A percentile compares a stretch with the other conserved stretches of the same genome.
Conservation (phyloP, 2,797 vertebrate genomes). For the Eremophila alpestris region DNA sequence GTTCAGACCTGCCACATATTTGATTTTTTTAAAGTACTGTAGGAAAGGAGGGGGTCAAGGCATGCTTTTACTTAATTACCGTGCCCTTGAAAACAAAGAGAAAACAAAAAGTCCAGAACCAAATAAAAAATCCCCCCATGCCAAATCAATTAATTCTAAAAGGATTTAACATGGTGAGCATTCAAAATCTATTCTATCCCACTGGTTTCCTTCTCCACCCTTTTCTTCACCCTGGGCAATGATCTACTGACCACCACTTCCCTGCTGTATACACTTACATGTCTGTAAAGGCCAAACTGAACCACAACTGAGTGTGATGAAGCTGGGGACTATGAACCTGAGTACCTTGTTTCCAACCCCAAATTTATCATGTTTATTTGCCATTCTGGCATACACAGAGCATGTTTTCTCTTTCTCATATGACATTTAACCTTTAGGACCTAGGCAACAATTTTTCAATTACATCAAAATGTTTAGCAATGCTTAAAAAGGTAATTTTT, state of each 20-base stretch:
- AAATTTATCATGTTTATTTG: constrained; percentile 67
- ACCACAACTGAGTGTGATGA: neutral
- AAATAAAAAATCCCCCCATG: neutral
- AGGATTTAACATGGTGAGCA: neutral
- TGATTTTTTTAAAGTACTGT: neutral
- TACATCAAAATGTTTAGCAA: constrained; percentile 48
- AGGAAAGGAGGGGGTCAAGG: neutral
- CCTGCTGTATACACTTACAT: neutral
- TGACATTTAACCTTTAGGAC: constrained; percentile 63
- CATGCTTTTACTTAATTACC: neutral
- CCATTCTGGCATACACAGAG: neutral
- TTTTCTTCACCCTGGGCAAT: neutral
- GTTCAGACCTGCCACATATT: neutral
- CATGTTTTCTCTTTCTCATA: constrained; percentile 10
- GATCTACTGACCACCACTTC: neutral
- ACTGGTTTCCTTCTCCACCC: neutral
- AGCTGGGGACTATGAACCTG: neutral
- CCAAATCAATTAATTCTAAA: neutral
- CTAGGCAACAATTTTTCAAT: constrained; percentile 57
- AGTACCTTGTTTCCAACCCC: constrained; percentile 9
- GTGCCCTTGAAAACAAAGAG: neutral
- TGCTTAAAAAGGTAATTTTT: constrained; percentile 46
- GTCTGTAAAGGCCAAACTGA: constrained; percentile 18
- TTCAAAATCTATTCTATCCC: neutral
- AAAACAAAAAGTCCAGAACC: fast-evolving